Evolutionary conservation across 1,140 invertebrate genomes (phyloP), one percentile per base, ranked within the genome.

Genomic region (Tribolium madens): DNA sequence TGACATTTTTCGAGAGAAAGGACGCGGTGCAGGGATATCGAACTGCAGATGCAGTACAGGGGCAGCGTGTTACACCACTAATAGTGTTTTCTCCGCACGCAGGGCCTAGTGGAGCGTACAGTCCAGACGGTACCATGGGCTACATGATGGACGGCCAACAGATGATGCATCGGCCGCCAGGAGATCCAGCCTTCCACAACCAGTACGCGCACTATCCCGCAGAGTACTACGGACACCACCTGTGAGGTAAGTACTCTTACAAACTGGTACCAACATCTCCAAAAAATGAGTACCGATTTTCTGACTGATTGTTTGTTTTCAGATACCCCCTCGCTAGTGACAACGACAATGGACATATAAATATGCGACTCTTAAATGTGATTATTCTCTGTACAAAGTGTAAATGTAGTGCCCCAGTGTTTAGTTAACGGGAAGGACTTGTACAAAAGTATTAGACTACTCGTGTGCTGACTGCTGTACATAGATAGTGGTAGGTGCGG

Each of bases 61-160:
- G 80, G 81, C 85, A 85, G 85, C 82, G 75, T 82, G 80, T 84
- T 83, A 86, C 83, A 80, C 80, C 80, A 83, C 84, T 86, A 84
- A 88, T 91, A 95, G 94, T 95, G 86, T 95, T 95, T 90, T 92
- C 92, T 86, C 94, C 94, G 84, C 94, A 95, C 88, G 93, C 94
- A 90, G 94, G 94, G 88, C 95, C 95, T 87, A 96, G 95, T 89
- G 95, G 95, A 85, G 94, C 94, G 73, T 98, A 98, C 89, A 97
- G 95, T 90, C 96, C 96, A 78, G 96, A 98, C 86, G 93, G 94
- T 82, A 91, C 92, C 84, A 97, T 97, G 93, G 94, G 95, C 83
- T 98, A 97, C 91, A 97, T 97, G 95, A 96, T 97, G 95, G 96
- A 97, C 88, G 95, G 95, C 83, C 95, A 96, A 88, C 90, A 91